Evolutionary conservation across 2,888 invertebrate genomes (phyloP), one percentile per base, ranked within the genome.

Genomic region (Hemistola chrysoprasaria): DNA sequence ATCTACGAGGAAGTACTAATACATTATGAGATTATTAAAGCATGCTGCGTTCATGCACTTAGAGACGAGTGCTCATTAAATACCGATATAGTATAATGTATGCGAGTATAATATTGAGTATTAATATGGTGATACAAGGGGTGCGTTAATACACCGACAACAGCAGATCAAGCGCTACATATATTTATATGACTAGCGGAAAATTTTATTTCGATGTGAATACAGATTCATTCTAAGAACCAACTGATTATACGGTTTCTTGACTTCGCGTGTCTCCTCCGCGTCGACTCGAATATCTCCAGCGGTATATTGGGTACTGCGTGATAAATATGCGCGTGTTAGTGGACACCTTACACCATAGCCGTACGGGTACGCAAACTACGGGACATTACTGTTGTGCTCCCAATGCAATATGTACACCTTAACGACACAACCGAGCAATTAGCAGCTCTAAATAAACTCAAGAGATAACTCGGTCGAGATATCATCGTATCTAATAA

Each of bases 221-320:
- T 71, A 79, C 70, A 75, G 66, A 71, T 75, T 82, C 74, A 90
- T 76, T 90, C 89, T 81, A 89, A 82, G 63, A 90, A 87, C 90
- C 90, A 90, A 88, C 90, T 90, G 82, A 90, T 89, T 59, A 90
- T 89, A 75, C 88, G 86, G 78, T 89, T 87, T 78, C 90, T 89
- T 80, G 89, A 88, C 73, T 89, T 90, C 70, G 82, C 85, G 71
- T 89, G 88, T 75, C 86, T 77, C 75, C 89, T 85, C 80, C 88
- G 75, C 68, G 88, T 83, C 46, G 89, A 88, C 89, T 90, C 89
- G 85, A 88, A 83, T 76, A 89, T 77, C 85, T 89, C 89, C 89
- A 88, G 86, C 62, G 90, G 88, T 70, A 90, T 90, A 89, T 90
- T 90, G 83, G 89, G 90, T 88, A 90, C 90, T 90, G 89, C 75